Base-by-base conservation (phyloP, 23 tunicate genomes). In the Ciona savignyi region DNA sequence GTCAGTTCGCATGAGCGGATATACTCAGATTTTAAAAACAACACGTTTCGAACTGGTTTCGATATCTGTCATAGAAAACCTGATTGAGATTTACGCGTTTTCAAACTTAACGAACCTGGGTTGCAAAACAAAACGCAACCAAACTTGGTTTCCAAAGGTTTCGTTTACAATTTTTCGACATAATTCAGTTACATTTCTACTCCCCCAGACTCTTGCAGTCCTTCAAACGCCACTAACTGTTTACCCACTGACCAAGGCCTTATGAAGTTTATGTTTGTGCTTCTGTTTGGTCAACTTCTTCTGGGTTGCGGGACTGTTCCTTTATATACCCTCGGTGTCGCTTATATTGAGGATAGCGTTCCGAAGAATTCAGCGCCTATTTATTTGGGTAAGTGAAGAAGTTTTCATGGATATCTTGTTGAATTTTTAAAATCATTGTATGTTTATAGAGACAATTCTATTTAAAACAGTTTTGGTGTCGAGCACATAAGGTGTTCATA, bases 241-340 rank as follows among this genome's bases (percentile, higher is more conserved):
- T 23, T 51, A n/a, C 9, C 25, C 1, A 22, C 21, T 1, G 71
- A 34, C 21, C 63, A 33, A 1, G 63, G 74, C 62, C 35, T 74
- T 60, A 67, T 70, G 23, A 63, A 82, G 74, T 35, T 48, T 42
- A 51, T 74, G 65, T 87, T 70, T 32, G 76, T 93, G 23, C 61
- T 93, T 42, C 67, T 93, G 33, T 25, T 86, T 31, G 88, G 93
- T 25, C 80, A 82, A 34, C 27, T 82, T 15, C 80, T 82, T 22
- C 74, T 82, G 80, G 87, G 87, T 3, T 51, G 51, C 28, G 87
- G 87, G 4, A 51, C 87, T 19, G 74, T 80, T 22, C 87, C 87
- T 1, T 65, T 82, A 34, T 82, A 65, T 34, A 82, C 87, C 25
- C 75, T 82, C 1, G 87, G 87, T 23, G 3, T 82, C 19, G 49